Evolutionary conservation across 2,113 vertebrate genomes (phyloP).

Genomic region (Eurystomus gularis): DNA sequence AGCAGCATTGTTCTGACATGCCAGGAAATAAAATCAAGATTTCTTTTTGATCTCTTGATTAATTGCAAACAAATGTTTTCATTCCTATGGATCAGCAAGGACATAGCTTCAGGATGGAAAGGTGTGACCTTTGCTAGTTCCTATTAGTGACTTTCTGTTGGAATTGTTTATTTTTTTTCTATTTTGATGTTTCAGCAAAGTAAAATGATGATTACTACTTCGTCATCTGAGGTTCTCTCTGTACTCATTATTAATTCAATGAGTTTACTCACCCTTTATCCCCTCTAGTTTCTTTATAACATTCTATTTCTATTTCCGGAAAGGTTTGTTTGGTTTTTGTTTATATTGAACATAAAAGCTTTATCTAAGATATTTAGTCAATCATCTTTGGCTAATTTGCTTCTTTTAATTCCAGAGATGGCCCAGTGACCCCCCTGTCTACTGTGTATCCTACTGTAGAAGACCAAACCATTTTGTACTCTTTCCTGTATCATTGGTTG

Average conservation of each 20-base stretch:
- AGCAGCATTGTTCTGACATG: slow-evolving; percentile 19
- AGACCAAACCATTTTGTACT: background rate
- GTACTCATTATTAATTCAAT: slow-evolving; percentile 37
- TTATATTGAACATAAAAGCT: background rate
- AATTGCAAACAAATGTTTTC: slow-evolving; percentile 56
- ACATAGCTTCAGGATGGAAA: background rate
- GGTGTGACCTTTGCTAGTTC: slow-evolving; percentile 23
- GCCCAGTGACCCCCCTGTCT: background rate
- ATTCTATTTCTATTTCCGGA: slow-evolving; percentile 46
- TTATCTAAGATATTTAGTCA: background rate
- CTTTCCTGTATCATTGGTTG: background rate
- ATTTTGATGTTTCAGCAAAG: slow-evolving; percentile 51
- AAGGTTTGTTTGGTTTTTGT: slow-evolving; percentile 18
- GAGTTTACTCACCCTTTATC: background rate
- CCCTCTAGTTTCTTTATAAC: slow-evolving; percentile 4
- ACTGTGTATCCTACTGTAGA: background rate
- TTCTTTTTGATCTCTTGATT: slow-evolving; percentile 62
- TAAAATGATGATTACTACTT: slow-evolving; percentile 64
- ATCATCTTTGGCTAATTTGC: background rate
- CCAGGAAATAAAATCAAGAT: slow-evolving; percentile 7
- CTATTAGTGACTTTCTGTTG: background rate
- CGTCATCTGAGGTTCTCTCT: slow-evolving; percentile 51
- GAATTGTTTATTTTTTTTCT: background rate
- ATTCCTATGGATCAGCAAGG: slow-evolving; percentile 43
- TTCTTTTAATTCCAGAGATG: background rate